Base-by-base conservation (phyloP, 92 coral and sea anemone species). In the Anthopleura xanthogrammica region DNA sequence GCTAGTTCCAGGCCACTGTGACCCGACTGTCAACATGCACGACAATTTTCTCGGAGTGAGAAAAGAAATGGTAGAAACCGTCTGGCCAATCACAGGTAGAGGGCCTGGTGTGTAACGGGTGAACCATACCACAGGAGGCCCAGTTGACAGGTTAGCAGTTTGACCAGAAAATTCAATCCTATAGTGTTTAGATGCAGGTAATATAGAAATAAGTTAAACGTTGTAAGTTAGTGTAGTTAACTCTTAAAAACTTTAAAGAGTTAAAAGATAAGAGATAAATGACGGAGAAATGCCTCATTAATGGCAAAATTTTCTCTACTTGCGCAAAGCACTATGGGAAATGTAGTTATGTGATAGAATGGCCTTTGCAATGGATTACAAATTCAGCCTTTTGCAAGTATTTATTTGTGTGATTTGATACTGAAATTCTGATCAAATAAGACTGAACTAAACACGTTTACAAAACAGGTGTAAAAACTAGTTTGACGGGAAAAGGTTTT, bases 1-100 rank as follows among this genome's bases (percentile, higher is more conserved):
- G 93, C 88, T 90, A 43, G 80, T 90, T 14, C 93, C 93, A 83
- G 93, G 93, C 80, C 93, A 90, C 85, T 87, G 93, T 80, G 93
- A 90, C 16, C 93, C 90, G 12, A 86, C 93, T 22, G 93, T 90
- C 75, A 90, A 90, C 83, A 58, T 90, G 85, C 84, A 90, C 86
- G 90, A 90, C 82, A 54, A 80, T 85, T 57, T 90, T 11, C 48
- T 76, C 4, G 92, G 93, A 46, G 86, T 90, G 7, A 79, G 93
- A 43, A 80, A 80, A 36, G 93, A 83, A 1, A 52, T 83, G 19
- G 93, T 90, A 41, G 93, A 90, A 79, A 83, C 90, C 36, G 90
- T 77, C 55, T 90, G 90, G 88, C 93, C 93, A n/a, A 90, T 90
- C 83, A 86, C 93, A 46, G 93, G 85, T n/a, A 78, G 93, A 76